phyloP scores from a whole-genome alignment of 2,113 vertebrate genomes.

The Sardina pilchardus region DNA sequence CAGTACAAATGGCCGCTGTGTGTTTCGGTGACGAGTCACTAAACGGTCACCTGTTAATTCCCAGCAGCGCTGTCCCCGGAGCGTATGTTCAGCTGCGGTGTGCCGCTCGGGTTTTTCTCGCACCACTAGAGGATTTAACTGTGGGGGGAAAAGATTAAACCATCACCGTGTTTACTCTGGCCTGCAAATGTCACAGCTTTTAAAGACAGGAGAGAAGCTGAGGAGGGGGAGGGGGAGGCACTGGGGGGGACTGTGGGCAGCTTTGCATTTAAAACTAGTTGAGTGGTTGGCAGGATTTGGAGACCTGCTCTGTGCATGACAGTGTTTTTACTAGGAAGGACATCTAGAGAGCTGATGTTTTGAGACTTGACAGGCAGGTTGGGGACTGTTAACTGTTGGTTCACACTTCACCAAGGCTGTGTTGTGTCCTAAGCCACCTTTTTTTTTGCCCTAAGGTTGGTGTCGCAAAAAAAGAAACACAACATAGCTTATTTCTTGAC shows the following conservation, averaged over 20 bases:
- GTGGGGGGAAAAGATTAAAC: conserved; percentile 45
- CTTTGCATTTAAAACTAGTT: background rate
- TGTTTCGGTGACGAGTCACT: background rate
- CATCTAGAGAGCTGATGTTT: background rate
- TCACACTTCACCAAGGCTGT: background rate
- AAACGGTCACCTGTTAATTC: conserved; percentile 62
- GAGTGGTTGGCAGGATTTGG: background rate
- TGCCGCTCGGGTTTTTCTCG: conserved; percentile 57
- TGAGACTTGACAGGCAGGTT: background rate
- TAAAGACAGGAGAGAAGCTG: background rate
- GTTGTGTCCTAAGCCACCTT: background rate
- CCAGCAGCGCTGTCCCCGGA: conserved; percentile 49
- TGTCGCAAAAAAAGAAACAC: background rate
- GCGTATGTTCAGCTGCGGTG: conserved; percentile 68
- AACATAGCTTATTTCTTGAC: background rate
- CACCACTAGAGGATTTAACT: conserved; percentile 59
- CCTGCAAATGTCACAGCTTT: conserved; percentile 10
- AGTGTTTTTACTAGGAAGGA: background rate
- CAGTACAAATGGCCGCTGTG: background rate
- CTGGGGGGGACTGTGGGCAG: background rate
- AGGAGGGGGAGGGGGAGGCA: conserved; percentile 35
- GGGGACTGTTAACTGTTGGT: background rate
- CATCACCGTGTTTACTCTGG: conserved; percentile 62
- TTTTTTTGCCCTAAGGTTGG: background rate
- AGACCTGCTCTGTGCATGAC: background rate